Evolutionary conservation across 2,888 invertebrate species (phyloP).

Genomic region (Orthonychiurus folsomi): DNA sequence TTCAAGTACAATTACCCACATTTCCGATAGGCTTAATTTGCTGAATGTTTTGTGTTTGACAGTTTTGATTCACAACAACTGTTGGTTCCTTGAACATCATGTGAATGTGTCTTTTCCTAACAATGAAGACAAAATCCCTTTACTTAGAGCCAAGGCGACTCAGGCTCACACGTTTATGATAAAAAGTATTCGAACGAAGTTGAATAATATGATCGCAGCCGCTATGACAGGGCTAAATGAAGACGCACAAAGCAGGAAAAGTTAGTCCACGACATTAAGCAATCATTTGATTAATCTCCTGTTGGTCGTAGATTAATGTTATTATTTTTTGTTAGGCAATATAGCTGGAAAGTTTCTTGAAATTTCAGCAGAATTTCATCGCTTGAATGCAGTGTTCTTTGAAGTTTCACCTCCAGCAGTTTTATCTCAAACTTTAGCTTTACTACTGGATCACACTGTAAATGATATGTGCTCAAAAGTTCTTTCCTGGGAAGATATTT

Average conservation of each 20-base stretch:
- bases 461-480: constrained; percentile 42
- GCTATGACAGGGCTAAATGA: constrained; percentile 31
- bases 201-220: constrained; percentile 32
- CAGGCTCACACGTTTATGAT: constrained; percentile 33
- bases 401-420: constrained; percentile 20
- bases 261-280: constrained; percentile 6
- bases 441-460: constrained; percentile 34
- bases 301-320: constrained; percentile 2
- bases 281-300: constrained; percentile 5
- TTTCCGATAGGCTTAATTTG: no score
- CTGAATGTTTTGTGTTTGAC: constrained; percentile 42
- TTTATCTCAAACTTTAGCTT: constrained; percentile 27
- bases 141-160: constrained; percentile 28
- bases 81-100: constrained; percentile 73
- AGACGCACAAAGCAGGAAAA: constrained; percentile 17
- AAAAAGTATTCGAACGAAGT: constrained; percentile 28
- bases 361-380: constrained; percentile 27
- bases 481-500: constrained; percentile 64
- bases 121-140: constrained; percentile 30
- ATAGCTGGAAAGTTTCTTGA: constrained; percentile 22
- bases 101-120: constrained; percentile 26
- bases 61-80: constrained; percentile 85
- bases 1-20: background rate
- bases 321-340: constrained; percentile 18
- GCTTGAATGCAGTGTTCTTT: constrained; percentile 25